phyloP scores from a whole-genome alignment of 2,113 vertebrate species.

The Pelodiscus sinensis region DNA sequence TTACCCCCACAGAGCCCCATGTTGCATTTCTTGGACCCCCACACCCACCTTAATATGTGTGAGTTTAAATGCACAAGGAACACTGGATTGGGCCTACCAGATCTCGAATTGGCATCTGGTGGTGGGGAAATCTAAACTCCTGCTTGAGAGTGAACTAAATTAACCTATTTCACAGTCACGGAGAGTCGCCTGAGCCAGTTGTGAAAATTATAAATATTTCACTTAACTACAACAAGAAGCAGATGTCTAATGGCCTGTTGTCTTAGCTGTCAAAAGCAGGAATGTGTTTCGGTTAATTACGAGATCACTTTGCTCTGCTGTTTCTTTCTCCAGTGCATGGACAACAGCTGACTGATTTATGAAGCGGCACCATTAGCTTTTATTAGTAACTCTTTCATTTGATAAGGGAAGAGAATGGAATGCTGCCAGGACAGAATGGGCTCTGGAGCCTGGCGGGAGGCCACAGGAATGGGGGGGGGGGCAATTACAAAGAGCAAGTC shows the following conservation, averaged over 20 bases:
- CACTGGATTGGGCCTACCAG: neutral
- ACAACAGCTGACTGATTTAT: accelerated
- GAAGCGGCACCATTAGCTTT: neutral
- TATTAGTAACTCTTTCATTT: neutral
- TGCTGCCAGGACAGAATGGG: neutral
- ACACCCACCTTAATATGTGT: accelerated
- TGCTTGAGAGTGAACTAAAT: neutral
- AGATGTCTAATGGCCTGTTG: neutral
- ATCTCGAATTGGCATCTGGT: neutral
- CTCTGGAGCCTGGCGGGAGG: neutral
- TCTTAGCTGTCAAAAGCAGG: slow-evolving; percentile 5
- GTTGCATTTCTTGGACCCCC: accelerated
- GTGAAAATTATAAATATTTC: neutral
- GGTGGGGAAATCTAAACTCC: neutral
- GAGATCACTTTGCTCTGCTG: neutral
- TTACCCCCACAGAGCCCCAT: accelerated
- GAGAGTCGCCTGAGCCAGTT: neutral
- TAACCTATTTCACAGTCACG: neutral
- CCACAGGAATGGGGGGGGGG: neutral
- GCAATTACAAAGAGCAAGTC: neutral
- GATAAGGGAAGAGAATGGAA: neutral
- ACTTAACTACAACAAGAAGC: neutral
- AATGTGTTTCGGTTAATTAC: neutral
- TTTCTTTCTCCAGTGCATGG: neutral
- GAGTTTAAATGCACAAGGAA: accelerated